These are phyloP conservation scores for Geotrypetes seraphini DNA, from an alignment of 2,797 vertebrate species.

Conservation along the genomic window DNA sequence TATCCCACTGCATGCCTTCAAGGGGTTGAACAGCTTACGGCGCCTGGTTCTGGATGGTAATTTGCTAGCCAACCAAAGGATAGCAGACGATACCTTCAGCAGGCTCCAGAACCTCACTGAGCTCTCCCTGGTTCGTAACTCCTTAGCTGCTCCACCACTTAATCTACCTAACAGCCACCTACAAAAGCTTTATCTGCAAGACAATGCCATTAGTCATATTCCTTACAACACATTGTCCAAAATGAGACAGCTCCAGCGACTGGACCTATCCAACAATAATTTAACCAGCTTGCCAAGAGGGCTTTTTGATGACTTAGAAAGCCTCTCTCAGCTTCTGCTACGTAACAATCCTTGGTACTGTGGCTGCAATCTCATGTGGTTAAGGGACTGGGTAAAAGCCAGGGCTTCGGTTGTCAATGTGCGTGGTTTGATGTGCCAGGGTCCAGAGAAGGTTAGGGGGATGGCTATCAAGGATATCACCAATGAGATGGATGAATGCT, in stretches of 20 bases:
- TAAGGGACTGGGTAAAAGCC: conserved; percentile 79
- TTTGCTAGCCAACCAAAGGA: conserved; percentile 87
- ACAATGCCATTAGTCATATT: conserved; percentile 84
- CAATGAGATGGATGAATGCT: conserved; percentile 83
- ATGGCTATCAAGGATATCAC: conserved; percentile 75
- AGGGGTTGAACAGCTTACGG: conserved; percentile 72
- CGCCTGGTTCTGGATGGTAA: conserved; percentile 89
- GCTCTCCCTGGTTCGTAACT: conserved; percentile 83
- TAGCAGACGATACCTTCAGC: conserved; percentile 84
- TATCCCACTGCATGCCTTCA: conserved; percentile 78
- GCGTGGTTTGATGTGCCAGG: conserved; percentile 80
- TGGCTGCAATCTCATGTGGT: conserved; percentile 83
- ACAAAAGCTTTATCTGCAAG: conserved; percentile 80
- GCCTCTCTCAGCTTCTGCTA: conserved; percentile 72
- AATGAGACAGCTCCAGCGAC: conserved; percentile 71
- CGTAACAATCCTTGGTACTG: conserved; percentile 93
- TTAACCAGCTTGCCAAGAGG: conserved; percentile 81
- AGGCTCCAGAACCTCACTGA: conserved; percentile 82
- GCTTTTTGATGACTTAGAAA: conserved; percentile 80
- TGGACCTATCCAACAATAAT: conserved; percentile 91
- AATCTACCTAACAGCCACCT: conserved; percentile 77
- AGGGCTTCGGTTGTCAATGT: conserved; percentile 74
- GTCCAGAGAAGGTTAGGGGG: conserved; percentile 75
- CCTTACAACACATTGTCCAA: conserved; percentile 73
- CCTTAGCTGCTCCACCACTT: conserved; percentile 73